Evolutionary conservation across 2,888 invertebrate genomes (phyloP).

Genomic region (Leptinotarsa juncta): DNA sequence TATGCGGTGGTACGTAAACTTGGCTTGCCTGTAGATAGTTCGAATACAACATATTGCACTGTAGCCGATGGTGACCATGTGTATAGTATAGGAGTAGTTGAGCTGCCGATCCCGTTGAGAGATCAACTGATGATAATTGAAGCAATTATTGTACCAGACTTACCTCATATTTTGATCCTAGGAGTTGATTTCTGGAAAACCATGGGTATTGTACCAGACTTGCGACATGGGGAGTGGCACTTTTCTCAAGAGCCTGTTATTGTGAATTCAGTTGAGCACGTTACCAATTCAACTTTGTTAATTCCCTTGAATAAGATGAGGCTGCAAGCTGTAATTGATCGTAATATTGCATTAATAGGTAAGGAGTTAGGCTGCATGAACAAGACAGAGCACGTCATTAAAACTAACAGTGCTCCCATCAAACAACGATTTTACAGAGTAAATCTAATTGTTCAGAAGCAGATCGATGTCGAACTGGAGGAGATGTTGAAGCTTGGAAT

Average conservation of each 20-base stretch:
- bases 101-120: conserved; percentile 30
- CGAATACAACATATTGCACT: neutral
- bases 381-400: conserved; percentile 25
- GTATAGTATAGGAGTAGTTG: conserved; percentile 24
- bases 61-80: conserved; percentile 39
- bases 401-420: conserved; percentile 33
- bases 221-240: conserved; percentile 40
- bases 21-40: neutral
- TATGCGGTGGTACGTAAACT: neutral
- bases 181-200: conserved; percentile 42
- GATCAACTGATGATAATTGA: conserved; percentile 34
- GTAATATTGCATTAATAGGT: conserved; percentile 23
- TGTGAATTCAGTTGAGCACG: neutral
- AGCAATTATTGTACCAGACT: conserved; percentile 35
- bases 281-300: conserved; percentile 6
- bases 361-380: neutral
- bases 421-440: conserved; percentile 48
- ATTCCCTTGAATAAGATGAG: neutral
- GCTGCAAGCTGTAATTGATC: conserved; percentile 11
- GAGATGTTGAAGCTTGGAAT: conserved; percentile 53
- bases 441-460: conserved; percentile 38
- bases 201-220: conserved; percentile 2
- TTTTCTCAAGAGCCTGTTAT: conserved; percentile 26
- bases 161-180: conserved; percentile 35
- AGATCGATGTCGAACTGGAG: conserved; percentile 52